Evolutionary conservation across 2,113 vertebrate genomes (phyloP).

Genomic region (Leptosomus discolor): DNA sequence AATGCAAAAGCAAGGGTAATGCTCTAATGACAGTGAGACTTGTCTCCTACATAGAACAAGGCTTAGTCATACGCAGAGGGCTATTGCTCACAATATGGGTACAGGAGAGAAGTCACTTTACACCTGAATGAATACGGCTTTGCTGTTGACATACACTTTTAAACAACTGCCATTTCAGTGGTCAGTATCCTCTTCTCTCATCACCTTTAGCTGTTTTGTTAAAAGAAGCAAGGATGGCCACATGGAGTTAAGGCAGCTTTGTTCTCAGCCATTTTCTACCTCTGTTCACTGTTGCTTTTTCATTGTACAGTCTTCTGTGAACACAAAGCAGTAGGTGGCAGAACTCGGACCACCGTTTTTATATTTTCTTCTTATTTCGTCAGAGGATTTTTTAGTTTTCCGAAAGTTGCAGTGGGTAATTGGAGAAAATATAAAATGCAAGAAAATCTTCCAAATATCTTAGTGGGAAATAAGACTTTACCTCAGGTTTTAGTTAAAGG

Average conservation of each 20-base stretch:
- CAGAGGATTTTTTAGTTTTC: not conserved
- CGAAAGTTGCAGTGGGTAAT: not conserved
- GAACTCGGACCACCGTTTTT: fast-evolving
- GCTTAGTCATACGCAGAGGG: not conserved
- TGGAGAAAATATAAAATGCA: not conserved
- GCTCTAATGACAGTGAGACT: not conserved
- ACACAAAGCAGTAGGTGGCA: not conserved
- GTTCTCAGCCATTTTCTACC: not conserved
- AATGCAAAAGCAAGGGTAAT: not conserved
- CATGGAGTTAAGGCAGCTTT: not conserved
- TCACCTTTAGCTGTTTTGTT: not conserved
- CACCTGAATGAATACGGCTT: not conserved
- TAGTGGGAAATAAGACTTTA: not conserved
- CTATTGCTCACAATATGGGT: not conserved
- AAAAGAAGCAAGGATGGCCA: not conserved
- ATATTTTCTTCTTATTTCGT: not conserved
- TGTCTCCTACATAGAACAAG: not conserved
- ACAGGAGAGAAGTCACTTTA: not conserved
- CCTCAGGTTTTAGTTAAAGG: not conserved
- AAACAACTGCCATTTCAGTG: not conserved
- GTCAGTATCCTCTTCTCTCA: not conserved
- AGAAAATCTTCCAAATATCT: not conserved
- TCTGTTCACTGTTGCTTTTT: not conserved
- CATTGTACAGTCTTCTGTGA: not conserved
- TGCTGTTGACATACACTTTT: not conserved